Evolutionary conservation across 2,888 invertebrate genomes (phyloP).

Genomic region (Acanthoscelides obtectus): DNA sequence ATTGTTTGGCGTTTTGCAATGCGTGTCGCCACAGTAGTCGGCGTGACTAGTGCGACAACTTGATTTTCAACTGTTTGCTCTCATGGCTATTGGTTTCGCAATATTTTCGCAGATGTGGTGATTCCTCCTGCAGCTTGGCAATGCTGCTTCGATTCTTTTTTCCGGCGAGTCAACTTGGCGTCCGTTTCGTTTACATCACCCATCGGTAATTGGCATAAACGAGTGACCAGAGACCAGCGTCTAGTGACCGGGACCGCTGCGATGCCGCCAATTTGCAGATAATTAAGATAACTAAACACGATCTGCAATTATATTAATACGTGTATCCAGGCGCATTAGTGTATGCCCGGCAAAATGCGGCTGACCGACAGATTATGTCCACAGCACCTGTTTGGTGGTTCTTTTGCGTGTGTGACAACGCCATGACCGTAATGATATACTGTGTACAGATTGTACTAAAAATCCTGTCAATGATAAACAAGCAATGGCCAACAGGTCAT

Average conservation of each 20-base stretch:
- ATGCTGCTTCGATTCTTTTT: neutral
- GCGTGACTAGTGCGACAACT: no score
- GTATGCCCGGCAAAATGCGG: neutral
- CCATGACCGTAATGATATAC: neutral
- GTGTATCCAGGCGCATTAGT: neutral
- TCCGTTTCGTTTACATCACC: neutral
- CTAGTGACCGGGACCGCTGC: neutral
- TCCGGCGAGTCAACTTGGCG: neutral
- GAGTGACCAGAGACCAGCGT: neutral
- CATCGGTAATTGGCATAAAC: neutral
- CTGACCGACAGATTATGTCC: neutral
- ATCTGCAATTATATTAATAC: neutral
- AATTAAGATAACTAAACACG: neutral
- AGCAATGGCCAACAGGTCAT: no score
- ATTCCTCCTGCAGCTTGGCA: neutral
- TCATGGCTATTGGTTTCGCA: no score
- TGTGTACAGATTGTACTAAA: neutral
- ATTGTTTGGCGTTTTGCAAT: no score
- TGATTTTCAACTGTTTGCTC: no score
- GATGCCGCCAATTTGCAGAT: neutral
- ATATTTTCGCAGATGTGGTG: neutral
- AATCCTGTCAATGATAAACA: no score
- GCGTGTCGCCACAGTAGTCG: no score
- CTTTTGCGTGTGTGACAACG: neutral
- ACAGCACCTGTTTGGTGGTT: neutral